A percentile compares a stretch with the other conserved stretches of the same genome.
phyloP scores from a whole-genome alignment of 2,888 invertebrate genomes.

The Habroteleia sp. region DNA sequence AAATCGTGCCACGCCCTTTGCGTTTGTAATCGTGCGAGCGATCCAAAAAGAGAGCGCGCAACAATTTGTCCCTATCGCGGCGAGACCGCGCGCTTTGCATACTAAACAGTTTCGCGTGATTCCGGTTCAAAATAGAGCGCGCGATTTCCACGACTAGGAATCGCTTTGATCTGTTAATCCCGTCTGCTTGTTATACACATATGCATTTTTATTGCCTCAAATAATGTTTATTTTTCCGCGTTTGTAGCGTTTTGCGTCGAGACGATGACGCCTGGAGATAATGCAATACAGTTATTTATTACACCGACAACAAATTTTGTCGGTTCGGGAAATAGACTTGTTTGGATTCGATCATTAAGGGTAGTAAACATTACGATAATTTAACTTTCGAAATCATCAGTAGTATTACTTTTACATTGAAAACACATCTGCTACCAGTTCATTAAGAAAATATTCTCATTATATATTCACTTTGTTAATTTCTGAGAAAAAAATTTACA shows the following conservation, averaged over 20 bases:
- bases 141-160: conserved; percentile 45
- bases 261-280: conserved; percentile 53
- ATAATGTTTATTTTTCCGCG: conserved; percentile 34
- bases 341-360: no score
- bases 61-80: conserved; percentile 63
- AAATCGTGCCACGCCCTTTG: conserved; percentile 61
- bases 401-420: no score
- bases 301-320: conserved; percentile 10
- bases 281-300: conserved; percentile 28
- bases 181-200: conserved; percentile 48
- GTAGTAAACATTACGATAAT: no score
- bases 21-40: conserved; percentile 38
- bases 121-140: conserved; percentile 58
- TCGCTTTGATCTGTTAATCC: conserved; percentile 60
- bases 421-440: no score
- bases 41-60: conserved; percentile 56
- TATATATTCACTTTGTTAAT: no score
- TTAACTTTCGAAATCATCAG: no score
- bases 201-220: conserved; percentile 14
- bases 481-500: no score
- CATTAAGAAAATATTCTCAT: no score
- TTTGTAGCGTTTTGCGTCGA: conserved; percentile 16
- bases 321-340: background rate
- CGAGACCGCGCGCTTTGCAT: conserved; percentile 49
- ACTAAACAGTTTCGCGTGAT: conserved; percentile 51